These are phyloP conservation scores for Apostichopus leukothele DNA, from an alignment of 53 echinoderm and acorn worm genomes.

Conservation along the genomic window DNA sequence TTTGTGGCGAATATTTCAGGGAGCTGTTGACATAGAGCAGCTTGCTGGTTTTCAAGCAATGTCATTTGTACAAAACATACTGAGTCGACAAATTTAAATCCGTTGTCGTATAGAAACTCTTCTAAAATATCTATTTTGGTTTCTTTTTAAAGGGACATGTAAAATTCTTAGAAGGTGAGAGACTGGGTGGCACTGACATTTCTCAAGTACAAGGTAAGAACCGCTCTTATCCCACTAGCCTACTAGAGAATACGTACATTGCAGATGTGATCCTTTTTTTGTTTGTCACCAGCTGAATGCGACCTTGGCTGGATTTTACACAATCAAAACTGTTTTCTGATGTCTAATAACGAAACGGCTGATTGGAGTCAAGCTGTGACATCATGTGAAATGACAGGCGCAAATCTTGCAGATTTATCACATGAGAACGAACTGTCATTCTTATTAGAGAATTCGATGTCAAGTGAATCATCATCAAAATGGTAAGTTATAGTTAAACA, in stretches of 20 bases:
- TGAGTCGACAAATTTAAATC: no score
- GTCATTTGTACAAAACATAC: no score
- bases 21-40: no score
- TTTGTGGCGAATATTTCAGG: no score
- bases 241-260: no score
- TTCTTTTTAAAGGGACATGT: conserved; percentile 5
- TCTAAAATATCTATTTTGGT: not conserved
- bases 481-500: conserved; percentile 3
- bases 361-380: conserved; percentile 1
- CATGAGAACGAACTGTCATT: not conserved
- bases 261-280: not conserved
- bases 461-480: not conserved
- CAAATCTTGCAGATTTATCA: conserved; percentile 12
- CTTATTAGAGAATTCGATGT: not conserved
- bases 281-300: not conserved
- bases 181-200: not conserved
- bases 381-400: not conserved
- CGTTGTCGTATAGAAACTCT: no score
- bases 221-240: not conserved
- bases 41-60: no score
- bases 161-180: not conserved
- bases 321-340: not conserved
- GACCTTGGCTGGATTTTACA: not conserved
- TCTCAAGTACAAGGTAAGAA: conserved; percentile 15
- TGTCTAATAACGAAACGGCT: conserved; percentile 6